Percentiles rank a stretch among this genome's conserved stretches.
Evolutionary conservation across 1,140 invertebrate species (phyloP).

Genomic region (Meloidogyne chitwoodi): DNA sequence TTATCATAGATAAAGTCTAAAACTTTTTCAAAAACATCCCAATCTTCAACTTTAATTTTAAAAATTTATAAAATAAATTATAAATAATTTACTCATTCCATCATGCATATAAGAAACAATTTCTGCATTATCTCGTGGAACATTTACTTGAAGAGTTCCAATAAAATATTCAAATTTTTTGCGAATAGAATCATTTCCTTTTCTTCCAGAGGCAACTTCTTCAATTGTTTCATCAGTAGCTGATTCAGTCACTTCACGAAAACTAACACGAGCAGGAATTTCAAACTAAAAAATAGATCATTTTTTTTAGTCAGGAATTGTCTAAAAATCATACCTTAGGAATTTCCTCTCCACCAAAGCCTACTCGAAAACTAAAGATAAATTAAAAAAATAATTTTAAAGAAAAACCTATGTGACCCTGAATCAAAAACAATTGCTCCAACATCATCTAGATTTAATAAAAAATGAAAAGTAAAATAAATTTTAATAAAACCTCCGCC

Average conservation of each 20-base stretch:
- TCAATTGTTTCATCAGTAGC: conserved; percentile 30
- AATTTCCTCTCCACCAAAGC: conserved; percentile 40
- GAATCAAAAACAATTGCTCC: conserved; percentile 46
- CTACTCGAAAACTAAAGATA: conserved; percentile 19
- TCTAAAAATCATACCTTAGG: conserved; percentile 25
- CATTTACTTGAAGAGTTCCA: conserved; percentile 78
- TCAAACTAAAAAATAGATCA: conserved; percentile 36
- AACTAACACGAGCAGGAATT: conserved; percentile 39
- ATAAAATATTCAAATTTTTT: conserved; percentile 71
- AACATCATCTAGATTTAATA: conserved; percentile 39
- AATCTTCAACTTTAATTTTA: conserved; percentile 74
- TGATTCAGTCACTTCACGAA: conserved; percentile 15
- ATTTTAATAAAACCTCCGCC: conserved; percentile 34
- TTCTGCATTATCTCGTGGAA: conserved; percentile 78
- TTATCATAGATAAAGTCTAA: conserved; percentile 82
- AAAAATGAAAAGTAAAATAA: conserved; percentile 18
- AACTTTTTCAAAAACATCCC: conserved; percentile 88
- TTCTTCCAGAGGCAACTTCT: conserved; percentile 32
- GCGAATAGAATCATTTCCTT: conserved; percentile 37
- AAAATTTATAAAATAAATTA: conserved; percentile 6
- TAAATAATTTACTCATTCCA: conserved; percentile 24
- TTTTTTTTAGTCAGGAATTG: neutral
- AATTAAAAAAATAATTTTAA: neutral
- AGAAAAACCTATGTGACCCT: conserved; percentile 41
- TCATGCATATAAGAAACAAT: conserved; percentile 73